These are phyloP conservation scores for Diplodus sargus DNA, from an alignment of 2,797 vertebrate species.

Conservation along the genomic window DNA sequence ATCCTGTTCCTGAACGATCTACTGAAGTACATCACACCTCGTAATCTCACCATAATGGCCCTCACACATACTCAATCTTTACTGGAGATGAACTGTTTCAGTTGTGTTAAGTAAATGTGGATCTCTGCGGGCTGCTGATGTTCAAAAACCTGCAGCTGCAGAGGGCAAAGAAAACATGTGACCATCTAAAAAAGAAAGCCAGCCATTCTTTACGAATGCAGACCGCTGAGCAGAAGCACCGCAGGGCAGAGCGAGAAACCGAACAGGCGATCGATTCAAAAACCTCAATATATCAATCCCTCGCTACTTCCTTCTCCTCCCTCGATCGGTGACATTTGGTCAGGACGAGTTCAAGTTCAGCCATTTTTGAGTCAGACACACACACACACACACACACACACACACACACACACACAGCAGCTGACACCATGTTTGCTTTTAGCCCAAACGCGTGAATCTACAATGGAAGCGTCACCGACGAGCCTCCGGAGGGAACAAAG, in stretches of 20 bases:
- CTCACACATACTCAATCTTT: background rate
- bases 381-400: constrained; percentile 34
- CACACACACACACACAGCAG: constrained; percentile 50
- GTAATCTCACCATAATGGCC: background rate
- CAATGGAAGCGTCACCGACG: constrained; percentile 69
- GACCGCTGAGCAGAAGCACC: background rate
- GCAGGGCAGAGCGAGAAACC: background rate
- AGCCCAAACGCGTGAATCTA: constrained; percentile 66
- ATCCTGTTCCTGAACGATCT: no score
- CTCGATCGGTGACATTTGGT: background rate
- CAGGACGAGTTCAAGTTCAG: constrained; percentile 50
- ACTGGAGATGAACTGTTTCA: background rate
- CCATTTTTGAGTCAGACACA: constrained; percentile 24
- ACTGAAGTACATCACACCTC: background rate
- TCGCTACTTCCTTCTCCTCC: background rate
- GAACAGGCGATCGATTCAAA: constrained; percentile 27
- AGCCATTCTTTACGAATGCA: constrained; percentile 11
- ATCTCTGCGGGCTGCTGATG: constrained; percentile 24
- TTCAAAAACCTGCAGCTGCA: constrained; percentile 29
- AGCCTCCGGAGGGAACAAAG: constrained; percentile 65
- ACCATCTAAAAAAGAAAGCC: constrained; percentile 19
- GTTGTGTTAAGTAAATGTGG: background rate
- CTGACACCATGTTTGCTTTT: constrained; percentile 74
- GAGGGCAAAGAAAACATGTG: constrained; percentile 2
- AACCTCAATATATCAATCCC: constrained; percentile 1